Evolutionary conservation across 2,797 vertebrate genomes (phyloP).

Genomic region (Fratercula arctica): DNA sequence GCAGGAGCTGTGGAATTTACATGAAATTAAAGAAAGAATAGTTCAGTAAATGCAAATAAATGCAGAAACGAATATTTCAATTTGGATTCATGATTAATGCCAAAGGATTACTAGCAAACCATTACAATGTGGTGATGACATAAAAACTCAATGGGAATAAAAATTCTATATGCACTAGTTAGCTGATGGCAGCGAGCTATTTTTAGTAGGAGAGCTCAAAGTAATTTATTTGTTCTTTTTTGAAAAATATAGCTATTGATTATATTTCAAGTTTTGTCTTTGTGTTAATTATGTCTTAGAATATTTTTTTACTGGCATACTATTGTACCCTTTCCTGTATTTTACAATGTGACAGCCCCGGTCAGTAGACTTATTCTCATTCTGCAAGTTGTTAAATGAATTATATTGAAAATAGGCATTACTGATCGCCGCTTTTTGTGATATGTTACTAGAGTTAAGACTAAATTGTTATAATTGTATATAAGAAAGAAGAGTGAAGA

Average conservation of each 20-base stretch:
- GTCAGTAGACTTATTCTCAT: constrained; percentile 33
- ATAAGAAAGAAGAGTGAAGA: background rate
- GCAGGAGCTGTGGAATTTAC: constrained; percentile 73
- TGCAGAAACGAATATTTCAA: constrained; percentile 78
- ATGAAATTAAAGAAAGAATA: constrained; percentile 79
- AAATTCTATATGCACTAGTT: constrained; percentile 62
- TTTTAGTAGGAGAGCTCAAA: constrained; percentile 66
- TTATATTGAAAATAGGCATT: constrained; percentile 37
- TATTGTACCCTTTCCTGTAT: background rate
- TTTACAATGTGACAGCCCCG: background rate
- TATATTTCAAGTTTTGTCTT: constrained; percentile 61
- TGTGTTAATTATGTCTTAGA: constrained; percentile 48
- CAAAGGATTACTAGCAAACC: constrained; percentile 74
- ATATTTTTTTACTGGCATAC: constrained; percentile 40
- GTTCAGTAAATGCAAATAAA: constrained; percentile 79
- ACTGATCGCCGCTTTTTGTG: constrained; percentile 28
- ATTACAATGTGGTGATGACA: constrained; percentile 71
- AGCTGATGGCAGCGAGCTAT: constrained; percentile 71
- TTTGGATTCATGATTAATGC: constrained; percentile 75
- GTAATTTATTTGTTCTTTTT: constrained; percentile 68
- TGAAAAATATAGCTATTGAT: constrained; percentile 61
- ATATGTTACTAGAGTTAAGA: background rate
- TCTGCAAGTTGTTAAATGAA: constrained; percentile 43
- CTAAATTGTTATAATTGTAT: background rate
- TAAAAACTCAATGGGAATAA: constrained; percentile 69